Evolutionary conservation across 2,888 invertebrate genomes (phyloP).

Genomic region (Microctonus aethiopoides): DNA sequence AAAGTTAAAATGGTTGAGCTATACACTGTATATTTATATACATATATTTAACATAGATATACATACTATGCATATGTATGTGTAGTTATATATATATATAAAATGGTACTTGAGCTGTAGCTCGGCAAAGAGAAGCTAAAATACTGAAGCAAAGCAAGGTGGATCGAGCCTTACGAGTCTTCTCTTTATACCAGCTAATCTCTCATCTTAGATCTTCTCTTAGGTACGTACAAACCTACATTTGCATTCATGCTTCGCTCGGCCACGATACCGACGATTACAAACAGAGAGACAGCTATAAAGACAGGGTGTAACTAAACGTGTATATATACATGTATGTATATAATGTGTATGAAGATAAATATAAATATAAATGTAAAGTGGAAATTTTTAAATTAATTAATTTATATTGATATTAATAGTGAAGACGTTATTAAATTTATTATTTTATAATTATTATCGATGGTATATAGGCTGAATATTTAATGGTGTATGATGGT

Average conservation of each 20-base stretch:
- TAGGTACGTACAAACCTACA: constrained; percentile 33
- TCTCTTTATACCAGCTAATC: constrained; percentile 59
- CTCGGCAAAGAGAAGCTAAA: constrained; percentile 6
- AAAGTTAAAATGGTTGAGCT: constrained; percentile 11
- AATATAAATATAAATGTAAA: background rate
- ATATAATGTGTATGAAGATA: constrained; percentile 1
- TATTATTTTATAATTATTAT: background rate
- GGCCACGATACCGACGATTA: constrained; percentile 25
- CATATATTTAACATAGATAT: background rate
- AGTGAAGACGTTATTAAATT: background rate
- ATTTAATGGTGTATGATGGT: too few relatives aligned
- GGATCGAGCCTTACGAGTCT: constrained; percentile 31
- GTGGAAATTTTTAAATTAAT: background rate
- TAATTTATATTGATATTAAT: background rate
- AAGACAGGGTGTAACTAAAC: background rate
- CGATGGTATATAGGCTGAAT: background rate
- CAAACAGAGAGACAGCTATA: constrained; percentile 11
- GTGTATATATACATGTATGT: constrained; percentile 12
- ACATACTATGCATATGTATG: background rate
- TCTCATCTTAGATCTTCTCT: constrained; percentile 57
- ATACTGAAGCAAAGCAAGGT: background rate
- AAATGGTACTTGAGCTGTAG: constrained; percentile 4
- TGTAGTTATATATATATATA: background rate
- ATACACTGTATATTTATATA: background rate
- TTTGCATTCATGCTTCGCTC: constrained; percentile 33